These are phyloP conservation scores for Sebastes glaucus DNA, from an alignment of 2,797 vertebrate genomes.

Conservation along the genomic window DNA sequence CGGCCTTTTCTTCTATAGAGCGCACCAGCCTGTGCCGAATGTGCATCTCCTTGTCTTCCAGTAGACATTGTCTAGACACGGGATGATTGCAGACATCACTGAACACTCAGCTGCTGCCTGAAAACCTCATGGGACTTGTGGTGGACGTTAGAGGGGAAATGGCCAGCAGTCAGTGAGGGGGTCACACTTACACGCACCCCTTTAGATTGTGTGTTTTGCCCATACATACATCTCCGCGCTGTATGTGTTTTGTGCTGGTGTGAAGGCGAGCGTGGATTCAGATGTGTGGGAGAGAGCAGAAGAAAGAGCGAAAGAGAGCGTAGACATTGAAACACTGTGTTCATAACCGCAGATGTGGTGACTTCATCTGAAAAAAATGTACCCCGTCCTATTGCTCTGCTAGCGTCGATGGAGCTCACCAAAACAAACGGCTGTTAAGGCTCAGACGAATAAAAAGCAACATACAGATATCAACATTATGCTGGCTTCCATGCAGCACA, in stretches of 20 bases:
- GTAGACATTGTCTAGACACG: constrained; percentile 96
- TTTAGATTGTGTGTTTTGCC: constrained; percentile 28
- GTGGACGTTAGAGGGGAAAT: constrained; percentile 86
- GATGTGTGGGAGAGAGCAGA: constrained; percentile 8
- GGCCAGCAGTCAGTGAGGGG: constrained; percentile 67
- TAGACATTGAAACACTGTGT: constrained; percentile 53
- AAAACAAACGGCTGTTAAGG: constrained; percentile 33
- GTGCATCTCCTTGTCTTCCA: constrained; percentile 80
- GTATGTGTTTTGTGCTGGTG: constrained; percentile 3
- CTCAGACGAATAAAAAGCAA: background rate
- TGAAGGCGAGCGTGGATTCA: background rate
- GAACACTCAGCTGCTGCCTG: constrained; percentile 90
- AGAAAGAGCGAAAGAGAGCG: constrained; percentile 18
- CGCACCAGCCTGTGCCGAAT: constrained; percentile 42
- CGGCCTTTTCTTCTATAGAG: constrained; percentile 54
- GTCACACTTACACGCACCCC: constrained; percentile 3
- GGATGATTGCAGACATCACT: constrained; percentile 93
- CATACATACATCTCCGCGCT: background rate
- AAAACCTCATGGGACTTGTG: constrained; percentile 86
- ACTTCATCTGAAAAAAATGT: constrained; percentile 79
- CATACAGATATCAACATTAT: too few species aligned
- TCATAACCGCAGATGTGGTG: constrained; percentile 78
- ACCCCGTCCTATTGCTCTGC: constrained; percentile 49
- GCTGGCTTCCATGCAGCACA: background rate
- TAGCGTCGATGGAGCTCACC: constrained; percentile 44